phyloP scores from a whole-genome alignment of 2,113 vertebrate species.

The Sisor rabdophorus region DNA sequence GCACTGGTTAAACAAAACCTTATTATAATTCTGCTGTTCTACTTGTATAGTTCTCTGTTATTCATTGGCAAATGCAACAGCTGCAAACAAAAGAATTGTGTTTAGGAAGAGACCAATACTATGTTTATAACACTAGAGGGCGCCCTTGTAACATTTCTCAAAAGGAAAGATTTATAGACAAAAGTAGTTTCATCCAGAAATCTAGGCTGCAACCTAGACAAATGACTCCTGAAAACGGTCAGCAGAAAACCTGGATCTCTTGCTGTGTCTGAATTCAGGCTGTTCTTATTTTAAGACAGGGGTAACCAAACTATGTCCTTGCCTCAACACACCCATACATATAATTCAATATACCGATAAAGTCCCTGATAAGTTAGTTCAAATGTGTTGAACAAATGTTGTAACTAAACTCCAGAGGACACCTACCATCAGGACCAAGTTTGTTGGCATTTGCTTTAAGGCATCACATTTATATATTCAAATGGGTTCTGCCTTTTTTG shows the following conservation, averaged over 20 bases:
- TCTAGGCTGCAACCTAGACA: neutral
- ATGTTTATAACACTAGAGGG: conserved; percentile 27
- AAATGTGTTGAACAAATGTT: too few species aligned
- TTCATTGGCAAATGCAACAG: neutral
- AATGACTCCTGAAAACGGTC: neutral
- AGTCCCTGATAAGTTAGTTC: too few species aligned
- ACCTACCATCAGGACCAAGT: too few species aligned
- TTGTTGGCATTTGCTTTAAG: too few species aligned
- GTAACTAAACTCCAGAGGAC: too few species aligned
- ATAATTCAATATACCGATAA: too few species aligned
- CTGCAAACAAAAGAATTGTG: neutral
- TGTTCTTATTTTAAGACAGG: too few species aligned
- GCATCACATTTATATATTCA: too few species aligned
- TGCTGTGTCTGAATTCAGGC: neutral
- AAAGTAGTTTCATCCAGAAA: neutral
- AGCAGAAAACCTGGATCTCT: neutral
- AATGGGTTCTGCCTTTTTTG: too few species aligned
- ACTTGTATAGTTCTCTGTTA: neutral
- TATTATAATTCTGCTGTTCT: neutral
- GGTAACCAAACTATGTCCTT: too few species aligned
- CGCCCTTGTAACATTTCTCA: neutral
- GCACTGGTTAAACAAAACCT: neutral
- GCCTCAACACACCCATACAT: too few species aligned
- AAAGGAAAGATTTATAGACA: neutral
- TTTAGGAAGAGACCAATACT: neutral